These are phyloP conservation scores for Aphelenchoides bicaudatus DNA, from an alignment of 2,888 invertebrate species.

Conservation along the genomic window DNA sequence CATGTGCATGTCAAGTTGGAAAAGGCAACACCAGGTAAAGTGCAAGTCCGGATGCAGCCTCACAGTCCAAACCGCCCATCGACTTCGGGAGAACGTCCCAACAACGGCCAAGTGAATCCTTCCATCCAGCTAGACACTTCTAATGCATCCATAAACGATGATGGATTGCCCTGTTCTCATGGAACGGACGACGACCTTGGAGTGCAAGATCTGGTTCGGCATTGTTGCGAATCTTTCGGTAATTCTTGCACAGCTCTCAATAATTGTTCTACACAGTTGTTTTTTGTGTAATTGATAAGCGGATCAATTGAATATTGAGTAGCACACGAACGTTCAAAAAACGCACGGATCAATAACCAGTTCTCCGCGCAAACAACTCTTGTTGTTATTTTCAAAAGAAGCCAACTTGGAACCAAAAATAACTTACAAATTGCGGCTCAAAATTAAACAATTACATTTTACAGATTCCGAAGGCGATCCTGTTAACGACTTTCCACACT, in stretches of 20 bases:
- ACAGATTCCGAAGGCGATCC: constrained; percentile 34
- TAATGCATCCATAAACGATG: no score
- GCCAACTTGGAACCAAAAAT: not conserved
- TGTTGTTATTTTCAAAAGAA: not conserved
- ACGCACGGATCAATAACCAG: no score
- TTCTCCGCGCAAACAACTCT: no score
- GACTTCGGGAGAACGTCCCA: no score
- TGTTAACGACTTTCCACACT: constrained; percentile 55
- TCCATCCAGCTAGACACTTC: no score
- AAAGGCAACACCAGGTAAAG: no score
- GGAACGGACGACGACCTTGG: constrained; percentile 29
- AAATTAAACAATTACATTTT: constrained; percentile 12
- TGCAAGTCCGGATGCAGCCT: not conserved
- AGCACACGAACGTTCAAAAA: no score
- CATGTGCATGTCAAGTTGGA: not conserved
- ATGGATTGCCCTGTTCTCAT: constrained; percentile 28
- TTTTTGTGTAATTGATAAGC: not conserved
- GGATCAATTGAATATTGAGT: no score
- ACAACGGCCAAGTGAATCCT: not conserved
- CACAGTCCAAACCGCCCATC: not conserved
- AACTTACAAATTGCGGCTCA: not conserved
- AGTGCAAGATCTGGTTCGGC: constrained; percentile 31
- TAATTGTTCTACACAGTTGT: no score
- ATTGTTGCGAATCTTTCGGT: constrained; percentile 40
- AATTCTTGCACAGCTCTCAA: no score